Conservation (phyloP, 2,113 vertebrate genomes). For the human (Homo sapiens) region GRCh38 chr7:108667001-108667500, state of each 20-base stretch:
- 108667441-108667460: constrained; percentile 57
- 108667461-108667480: constrained; percentile 43
- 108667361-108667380: constrained; percentile 55
- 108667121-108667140: background rate
- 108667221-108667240: constrained; percentile 41
- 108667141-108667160: background rate
- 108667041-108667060: background rate
- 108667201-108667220: constrained; percentile 15
- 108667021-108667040: background rate
- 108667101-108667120: background rate
- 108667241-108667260: constrained; percentile 7
- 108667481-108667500: constrained; percentile 49
- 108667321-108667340: constrained; percentile 46
- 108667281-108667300: constrained; percentile 52
- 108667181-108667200: background rate
- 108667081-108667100: background rate
- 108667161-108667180: background rate
- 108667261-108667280: constrained; percentile 20
- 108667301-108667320: constrained; percentile 51
- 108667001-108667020: background rate
- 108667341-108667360: constrained; percentile 61
- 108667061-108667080: background rate
- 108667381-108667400: constrained; percentile 75
- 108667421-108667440: constrained; percentile 65
- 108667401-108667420: constrained; percentile 62